Evolutionary conservation across 2,113 vertebrate genomes (phyloP).

Genomic region (Taurulus bubalis): DNA sequence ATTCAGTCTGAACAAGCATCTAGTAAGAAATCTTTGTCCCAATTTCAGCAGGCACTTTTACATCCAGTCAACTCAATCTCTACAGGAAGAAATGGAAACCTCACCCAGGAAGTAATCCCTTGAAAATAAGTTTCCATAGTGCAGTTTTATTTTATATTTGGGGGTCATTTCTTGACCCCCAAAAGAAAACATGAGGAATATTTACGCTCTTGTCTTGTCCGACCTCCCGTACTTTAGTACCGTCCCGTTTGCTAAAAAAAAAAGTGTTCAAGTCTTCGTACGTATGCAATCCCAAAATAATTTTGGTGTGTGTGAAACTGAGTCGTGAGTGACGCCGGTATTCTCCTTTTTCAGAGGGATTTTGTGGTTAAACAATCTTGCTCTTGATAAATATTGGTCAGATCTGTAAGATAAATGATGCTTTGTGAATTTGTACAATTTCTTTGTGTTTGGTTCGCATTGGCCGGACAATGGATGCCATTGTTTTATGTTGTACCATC

Average conservation of each 20-base stretch:
- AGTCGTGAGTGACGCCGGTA: conserved; percentile 28
- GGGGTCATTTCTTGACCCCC: background rate
- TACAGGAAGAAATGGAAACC: background rate
- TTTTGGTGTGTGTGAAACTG: background rate
- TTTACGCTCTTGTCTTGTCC: background rate
- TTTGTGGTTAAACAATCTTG: conserved; percentile 86
- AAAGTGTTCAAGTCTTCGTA: background rate
- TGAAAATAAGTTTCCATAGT: conserved; percentile 1
- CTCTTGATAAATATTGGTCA: conserved; percentile 89
- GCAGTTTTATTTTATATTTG: background rate
- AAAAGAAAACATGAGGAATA: background rate
- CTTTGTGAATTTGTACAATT: conserved; percentile 95
- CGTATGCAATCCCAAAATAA: background rate
- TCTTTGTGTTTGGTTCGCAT: conserved; percentile 72
- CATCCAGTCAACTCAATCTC: background rate
- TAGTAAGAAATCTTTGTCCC: background rate
- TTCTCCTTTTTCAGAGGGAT: conserved; percentile 66
- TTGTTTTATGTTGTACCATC: conserved; percentile 88
- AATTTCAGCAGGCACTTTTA: conserved; percentile 7
- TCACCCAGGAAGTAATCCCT: conserved; percentile 18
- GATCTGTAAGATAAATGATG: conserved; percentile 89
- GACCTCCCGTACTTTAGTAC: background rate
- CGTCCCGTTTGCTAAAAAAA: background rate
- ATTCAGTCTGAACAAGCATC: background rate
- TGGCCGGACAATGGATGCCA: conserved; percentile 82